Percentiles rank a stretch among this genome's conserved stretches.
These are phyloP conservation scores for Phocoena sinus DNA, from an alignment of 2,113 vertebrate genomes.

Conservation along the genomic window DNA sequence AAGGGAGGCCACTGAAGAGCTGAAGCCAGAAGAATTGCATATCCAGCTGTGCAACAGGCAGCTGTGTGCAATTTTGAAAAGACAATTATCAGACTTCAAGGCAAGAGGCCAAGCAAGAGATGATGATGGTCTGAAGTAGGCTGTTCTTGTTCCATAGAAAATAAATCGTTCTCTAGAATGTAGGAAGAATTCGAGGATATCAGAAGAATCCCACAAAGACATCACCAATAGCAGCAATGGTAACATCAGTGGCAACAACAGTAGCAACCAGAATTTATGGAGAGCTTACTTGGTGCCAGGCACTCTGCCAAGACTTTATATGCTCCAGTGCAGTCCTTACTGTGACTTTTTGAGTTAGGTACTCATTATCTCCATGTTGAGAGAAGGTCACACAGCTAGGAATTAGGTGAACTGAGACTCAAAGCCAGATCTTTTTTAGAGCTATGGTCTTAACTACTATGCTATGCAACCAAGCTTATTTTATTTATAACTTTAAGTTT, in stretches of 20 bases:
- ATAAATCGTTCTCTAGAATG: neutral
- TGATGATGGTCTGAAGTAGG: neutral
- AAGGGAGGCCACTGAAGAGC: neutral
- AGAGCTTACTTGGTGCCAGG: neutral
- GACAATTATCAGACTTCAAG: neutral
- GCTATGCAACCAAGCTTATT: neutral
- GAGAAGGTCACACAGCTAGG: neutral
- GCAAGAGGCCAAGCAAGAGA: neutral
- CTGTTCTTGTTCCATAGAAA: neutral
- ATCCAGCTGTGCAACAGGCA: neutral
- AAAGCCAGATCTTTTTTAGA: neutral
- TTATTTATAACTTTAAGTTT: neutral
- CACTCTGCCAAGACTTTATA: neutral
- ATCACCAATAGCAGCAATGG: neutral
- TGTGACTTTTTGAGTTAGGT: neutral
- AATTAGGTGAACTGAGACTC: neutral
- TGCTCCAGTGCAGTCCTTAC: neutral
- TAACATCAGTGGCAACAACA: neutral
- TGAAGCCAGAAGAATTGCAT: neutral
- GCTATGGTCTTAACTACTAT: neutral
- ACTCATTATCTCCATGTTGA: neutral
- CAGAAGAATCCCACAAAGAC: neutral
- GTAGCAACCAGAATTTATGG: conserved; percentile 11
- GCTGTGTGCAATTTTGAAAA: neutral
- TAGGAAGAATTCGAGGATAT: neutral